These are phyloP conservation scores for Orientallactaga sibirica DNA, from an alignment of 2,797 vertebrate genomes.

Conservation along the genomic window DNA sequence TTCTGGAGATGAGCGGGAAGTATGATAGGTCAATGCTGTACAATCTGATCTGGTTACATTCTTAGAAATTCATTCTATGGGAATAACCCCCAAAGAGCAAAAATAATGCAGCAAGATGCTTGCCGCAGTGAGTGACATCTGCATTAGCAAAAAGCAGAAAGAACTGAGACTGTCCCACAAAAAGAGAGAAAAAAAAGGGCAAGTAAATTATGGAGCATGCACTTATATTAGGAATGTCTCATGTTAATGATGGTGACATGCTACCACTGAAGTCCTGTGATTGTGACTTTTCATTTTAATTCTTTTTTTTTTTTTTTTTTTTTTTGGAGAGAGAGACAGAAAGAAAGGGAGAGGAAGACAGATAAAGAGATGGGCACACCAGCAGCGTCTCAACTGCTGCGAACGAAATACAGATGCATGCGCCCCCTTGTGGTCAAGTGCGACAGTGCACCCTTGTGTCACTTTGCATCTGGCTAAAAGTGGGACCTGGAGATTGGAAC, in stretches of 20 bases:
- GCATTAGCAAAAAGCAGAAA: constrained; percentile 26
- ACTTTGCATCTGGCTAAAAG: too few relatives aligned
- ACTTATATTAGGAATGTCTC: background rate
- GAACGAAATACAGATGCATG: too few relatives aligned
- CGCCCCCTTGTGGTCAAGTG: too few relatives aligned
- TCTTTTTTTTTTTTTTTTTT: too few relatives aligned
- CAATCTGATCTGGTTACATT: background rate
- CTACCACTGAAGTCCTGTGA: background rate
- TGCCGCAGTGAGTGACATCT: background rate
- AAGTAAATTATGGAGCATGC: background rate
- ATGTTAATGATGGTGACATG: background rate
- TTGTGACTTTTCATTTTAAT: too few relatives aligned
- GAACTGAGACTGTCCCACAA: background rate
- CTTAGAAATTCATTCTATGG: background rate
- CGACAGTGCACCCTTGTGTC: too few relatives aligned
- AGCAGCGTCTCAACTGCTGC: too few relatives aligned
- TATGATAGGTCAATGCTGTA: background rate
- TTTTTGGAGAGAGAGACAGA: too few relatives aligned
- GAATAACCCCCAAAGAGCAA: background rate
- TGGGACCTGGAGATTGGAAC: too few relatives aligned
- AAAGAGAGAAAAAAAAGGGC: background rate
- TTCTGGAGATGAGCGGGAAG: background rate
- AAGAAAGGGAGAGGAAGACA: too few relatives aligned
- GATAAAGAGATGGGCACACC: too few relatives aligned
- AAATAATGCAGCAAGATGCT: background rate